Conservation (phyloP, 1,140 invertebrate genomes). For the Cydia strobilella region DNA sequence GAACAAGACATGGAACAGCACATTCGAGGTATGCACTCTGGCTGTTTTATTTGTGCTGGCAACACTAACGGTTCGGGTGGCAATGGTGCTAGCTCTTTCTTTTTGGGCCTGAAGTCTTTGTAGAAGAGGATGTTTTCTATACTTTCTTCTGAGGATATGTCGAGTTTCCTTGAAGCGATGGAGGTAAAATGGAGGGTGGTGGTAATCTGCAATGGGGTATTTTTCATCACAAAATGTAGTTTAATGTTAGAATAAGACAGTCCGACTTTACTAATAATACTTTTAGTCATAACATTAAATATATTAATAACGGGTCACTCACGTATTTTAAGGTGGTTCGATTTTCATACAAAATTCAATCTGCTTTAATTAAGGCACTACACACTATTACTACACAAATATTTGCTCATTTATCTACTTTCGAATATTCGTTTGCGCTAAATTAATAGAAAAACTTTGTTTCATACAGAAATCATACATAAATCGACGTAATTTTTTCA, state of each 20-base stretch:
- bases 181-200: conserved; percentile 45
- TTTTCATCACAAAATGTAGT: background rate
- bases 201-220: conserved; percentile 39
- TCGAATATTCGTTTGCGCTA: no score
- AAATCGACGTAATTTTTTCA: no score
- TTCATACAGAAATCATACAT: no score
- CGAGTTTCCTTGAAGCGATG: conserved; percentile 45
- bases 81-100: conserved; percentile 14
- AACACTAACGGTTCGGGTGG: conserved; percentile 42
- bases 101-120: conserved; percentile 63
- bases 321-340: no score
- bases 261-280: no score
- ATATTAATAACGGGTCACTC: no score
- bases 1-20: conserved; percentile 59
- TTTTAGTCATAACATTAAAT: no score
- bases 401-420: no score
- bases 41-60: conserved; percentile 43
- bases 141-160: conserved; percentile 61
- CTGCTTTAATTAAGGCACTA: no score
- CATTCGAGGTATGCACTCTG: conserved; percentile 49
- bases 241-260: background rate
- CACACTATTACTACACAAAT: no score
- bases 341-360: no score
- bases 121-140: conserved; percentile 70
- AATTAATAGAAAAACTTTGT: no score